Evolutionary conservation across 2,888 invertebrate genomes (phyloP).

Genomic region (Merodon equestris): DNA sequence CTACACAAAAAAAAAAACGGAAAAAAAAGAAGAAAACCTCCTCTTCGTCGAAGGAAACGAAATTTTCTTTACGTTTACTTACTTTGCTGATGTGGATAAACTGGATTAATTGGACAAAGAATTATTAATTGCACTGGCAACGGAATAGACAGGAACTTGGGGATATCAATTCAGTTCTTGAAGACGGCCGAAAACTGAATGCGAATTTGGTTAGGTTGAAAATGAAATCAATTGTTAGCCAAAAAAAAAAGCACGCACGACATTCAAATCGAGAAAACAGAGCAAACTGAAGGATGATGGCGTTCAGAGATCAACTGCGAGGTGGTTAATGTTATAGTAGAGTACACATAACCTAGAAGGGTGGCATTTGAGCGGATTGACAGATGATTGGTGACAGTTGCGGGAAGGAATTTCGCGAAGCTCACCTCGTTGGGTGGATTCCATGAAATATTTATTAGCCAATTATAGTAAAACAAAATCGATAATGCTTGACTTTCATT

Average conservation of each 20-base stretch:
- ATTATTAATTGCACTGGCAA: slow-evolving; percentile 2
- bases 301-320: slow-evolving; percentile 7
- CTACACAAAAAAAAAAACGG: neutral
- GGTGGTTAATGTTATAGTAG: too few relatives aligned
- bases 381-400: too few relatives aligned
- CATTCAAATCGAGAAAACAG: slow-evolving; percentile 47
- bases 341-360: too few relatives aligned
- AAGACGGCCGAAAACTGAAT: slow-evolving; percentile 12
- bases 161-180: slow-evolving; percentile 3
- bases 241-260: slow-evolving; percentile 48
- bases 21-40: too few relatives aligned
- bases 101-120: slow-evolving; percentile 8
- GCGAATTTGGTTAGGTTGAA: slow-evolving; percentile 64
- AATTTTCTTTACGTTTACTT: slow-evolving; percentile 30
- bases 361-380: too few relatives aligned
- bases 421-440: too few relatives aligned
- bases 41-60: neutral
- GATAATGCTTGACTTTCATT: too few relatives aligned
- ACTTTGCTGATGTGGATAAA: slow-evolving; percentile 41
- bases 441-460: neutral
- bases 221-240: slow-evolving; percentile 53
- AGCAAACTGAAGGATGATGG: slow-evolving; percentile 54
- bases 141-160: slow-evolving; percentile 36
- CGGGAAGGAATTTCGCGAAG: too few relatives aligned
- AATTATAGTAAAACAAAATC: too few relatives aligned